These are phyloP conservation scores for Cancer borealis DNA, from an alignment of 2,888 invertebrate genomes.

Conservation along the genomic window DNA sequence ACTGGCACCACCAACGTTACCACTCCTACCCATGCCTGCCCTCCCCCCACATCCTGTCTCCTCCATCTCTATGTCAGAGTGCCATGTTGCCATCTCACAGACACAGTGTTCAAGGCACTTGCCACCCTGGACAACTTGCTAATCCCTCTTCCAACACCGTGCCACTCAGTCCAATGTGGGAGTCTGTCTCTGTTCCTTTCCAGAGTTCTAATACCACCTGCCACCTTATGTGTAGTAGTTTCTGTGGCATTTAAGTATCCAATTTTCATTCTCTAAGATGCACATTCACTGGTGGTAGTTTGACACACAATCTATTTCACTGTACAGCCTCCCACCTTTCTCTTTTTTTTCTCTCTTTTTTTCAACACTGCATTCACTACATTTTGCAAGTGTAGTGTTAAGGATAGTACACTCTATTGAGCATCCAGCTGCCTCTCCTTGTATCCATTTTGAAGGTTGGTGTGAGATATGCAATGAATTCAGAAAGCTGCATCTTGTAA, in stretches of 20 bases:
- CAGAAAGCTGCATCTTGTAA: not conserved
- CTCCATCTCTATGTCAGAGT: constrained; percentile 71
- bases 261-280: constrained; percentile 25
- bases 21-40: not conserved
- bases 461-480: not conserved
- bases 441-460: not conserved
- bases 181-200: not conserved
- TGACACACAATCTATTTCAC: not conserved
- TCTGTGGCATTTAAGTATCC: not conserved
- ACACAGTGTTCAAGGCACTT: not conserved
- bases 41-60: constrained; percentile 56
- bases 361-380: not conserved
- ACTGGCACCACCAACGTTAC: not conserved
- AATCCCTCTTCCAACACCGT: not conserved
- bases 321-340: not conserved
- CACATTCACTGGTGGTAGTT: not conserved
- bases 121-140: not conserved
- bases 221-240: not conserved
- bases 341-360: not conserved
- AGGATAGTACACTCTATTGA: not conserved
- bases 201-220: not conserved
- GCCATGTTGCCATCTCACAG: constrained; percentile 63
- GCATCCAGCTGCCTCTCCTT: not conserved
- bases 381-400: not conserved
- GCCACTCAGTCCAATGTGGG: not conserved